A percentile compares a stretch with the other conserved stretches of the same genome.
These are phyloP conservation scores for Epinotia bilunana DNA, from an alignment of 2,888 invertebrate genomes.

Conservation along the genomic window DNA sequence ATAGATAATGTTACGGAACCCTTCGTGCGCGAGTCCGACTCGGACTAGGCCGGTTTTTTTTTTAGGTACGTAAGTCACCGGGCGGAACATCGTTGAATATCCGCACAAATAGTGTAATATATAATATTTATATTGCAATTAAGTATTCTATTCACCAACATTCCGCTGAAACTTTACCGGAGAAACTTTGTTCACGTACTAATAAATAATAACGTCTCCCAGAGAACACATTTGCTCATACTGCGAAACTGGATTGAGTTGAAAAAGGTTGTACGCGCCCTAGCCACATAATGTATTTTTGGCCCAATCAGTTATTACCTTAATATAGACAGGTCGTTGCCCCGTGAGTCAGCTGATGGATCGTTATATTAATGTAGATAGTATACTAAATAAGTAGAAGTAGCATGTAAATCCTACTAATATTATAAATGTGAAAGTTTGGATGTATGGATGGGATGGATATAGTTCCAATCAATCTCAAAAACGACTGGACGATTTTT, in stretches of 20 bases:
- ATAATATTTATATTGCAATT: not conserved
- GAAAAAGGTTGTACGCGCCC: not conserved
- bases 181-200: not conserved
- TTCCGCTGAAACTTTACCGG: not conserved
- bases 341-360: slow-evolving; percentile 44
- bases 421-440: too few relatives aligned
- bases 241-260: not conserved
- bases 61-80: not conserved
- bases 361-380: not conserved
- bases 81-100: not conserved
- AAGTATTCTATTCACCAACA: not conserved
- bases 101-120: not conserved
- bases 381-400: too few relatives aligned
- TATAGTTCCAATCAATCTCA: too few relatives aligned
- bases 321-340: slow-evolving; percentile 45
- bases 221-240: not conserved
- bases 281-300: not conserved
- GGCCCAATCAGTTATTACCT: not conserved
- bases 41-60: too few relatives aligned
- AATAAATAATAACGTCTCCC: not conserved
- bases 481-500: too few relatives aligned
- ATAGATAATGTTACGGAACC: too few relatives aligned
- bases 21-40: too few relatives aligned
- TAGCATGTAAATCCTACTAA: too few relatives aligned
- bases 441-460: too few relatives aligned